These are phyloP conservation scores for Anticlea derivata DNA, from an alignment of 2,888 invertebrate species.

Conservation along the genomic window DNA sequence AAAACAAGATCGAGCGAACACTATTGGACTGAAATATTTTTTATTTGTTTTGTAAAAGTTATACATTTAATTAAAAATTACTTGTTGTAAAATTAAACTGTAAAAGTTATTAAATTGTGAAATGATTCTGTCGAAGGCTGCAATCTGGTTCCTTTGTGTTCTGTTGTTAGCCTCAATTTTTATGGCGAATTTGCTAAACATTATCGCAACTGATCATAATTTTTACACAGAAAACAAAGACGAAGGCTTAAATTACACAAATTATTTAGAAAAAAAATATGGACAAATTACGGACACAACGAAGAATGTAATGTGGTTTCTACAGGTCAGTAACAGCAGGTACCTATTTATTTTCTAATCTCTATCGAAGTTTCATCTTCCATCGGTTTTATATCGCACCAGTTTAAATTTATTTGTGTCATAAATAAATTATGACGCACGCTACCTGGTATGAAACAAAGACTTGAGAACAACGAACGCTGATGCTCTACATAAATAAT, in stretches of 20 bases:
- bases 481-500: slow-evolving; percentile 1
- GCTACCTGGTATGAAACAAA: too few relatives aligned
- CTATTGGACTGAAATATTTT: neutral
- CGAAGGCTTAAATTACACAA: slow-evolving; percentile 61
- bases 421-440: too few relatives aligned
- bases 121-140: slow-evolving; percentile 87
- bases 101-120: slow-evolving; percentile 23
- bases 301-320: slow-evolving; percentile 88
- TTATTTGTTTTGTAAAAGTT: slow-evolving; percentile 7
- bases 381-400: neutral
- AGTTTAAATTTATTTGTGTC: neutral
- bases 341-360: too few relatives aligned
- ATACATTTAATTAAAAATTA: slow-evolving; percentile 18
- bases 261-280: slow-evolving; percentile 64
- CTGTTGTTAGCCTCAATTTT: slow-evolving; percentile 87
- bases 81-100: slow-evolving; percentile 16
- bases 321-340: slow-evolving; percentile 89
- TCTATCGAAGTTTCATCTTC: neutral
- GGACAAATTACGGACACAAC: slow-evolving; percentile 79
- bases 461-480: slow-evolving; percentile 19
- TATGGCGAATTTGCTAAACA: slow-evolving; percentile 87
- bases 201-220: slow-evolving; percentile 85
- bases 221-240: slow-evolving; percentile 62
- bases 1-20: neutral
- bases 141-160: slow-evolving; percentile 84